Conservation (phyloP, 1,140 invertebrate species). For the Agrilus planipennis region DNA sequence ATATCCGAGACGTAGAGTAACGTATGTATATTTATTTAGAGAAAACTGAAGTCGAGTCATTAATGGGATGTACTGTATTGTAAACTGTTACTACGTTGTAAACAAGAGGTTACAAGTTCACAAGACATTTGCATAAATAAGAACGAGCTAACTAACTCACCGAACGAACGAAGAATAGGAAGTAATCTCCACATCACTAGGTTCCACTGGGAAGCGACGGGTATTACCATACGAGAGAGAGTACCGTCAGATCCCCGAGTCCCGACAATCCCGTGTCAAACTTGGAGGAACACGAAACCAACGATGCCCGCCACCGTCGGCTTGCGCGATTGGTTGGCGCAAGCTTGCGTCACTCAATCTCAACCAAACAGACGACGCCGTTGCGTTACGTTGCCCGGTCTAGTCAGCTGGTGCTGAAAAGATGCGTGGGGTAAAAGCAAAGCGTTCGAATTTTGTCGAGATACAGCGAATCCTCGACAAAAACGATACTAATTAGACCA, state of each 20-base stretch:
- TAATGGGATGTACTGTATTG: no score
- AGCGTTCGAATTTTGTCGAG: no score
- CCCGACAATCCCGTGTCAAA: slow-evolving; percentile 26
- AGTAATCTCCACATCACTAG: slow-evolving; percentile 5
- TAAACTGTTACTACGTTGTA: no score
- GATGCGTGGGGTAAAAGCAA: no score
- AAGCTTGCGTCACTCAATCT: slow-evolving; percentile 27
- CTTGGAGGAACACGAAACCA: slow-evolving; percentile 27
- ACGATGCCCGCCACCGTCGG: slow-evolving; percentile 26
- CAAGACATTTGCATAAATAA: slow-evolving; percentile 12
- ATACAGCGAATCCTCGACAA: no score
- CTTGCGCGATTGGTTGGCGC: slow-evolving; percentile 26
- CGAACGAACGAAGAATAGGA: neutral
- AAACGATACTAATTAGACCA: no score
- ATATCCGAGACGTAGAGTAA: no score
- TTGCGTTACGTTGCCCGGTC: no score
- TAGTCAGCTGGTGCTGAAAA: slow-evolving; percentile 8
- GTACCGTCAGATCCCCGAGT: neutral
- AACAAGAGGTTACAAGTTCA: slow-evolving; percentile 1
- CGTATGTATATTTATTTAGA: no score
- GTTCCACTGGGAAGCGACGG: no score
- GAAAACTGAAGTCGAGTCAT: no score
- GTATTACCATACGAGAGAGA: slow-evolving; percentile 1
- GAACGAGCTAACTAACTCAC: slow-evolving; percentile 1
- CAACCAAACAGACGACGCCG: no score